Evolutionary conservation across 2,113 vertebrate genomes (phyloP).

Genomic region (Tonatia bakeri): DNA sequence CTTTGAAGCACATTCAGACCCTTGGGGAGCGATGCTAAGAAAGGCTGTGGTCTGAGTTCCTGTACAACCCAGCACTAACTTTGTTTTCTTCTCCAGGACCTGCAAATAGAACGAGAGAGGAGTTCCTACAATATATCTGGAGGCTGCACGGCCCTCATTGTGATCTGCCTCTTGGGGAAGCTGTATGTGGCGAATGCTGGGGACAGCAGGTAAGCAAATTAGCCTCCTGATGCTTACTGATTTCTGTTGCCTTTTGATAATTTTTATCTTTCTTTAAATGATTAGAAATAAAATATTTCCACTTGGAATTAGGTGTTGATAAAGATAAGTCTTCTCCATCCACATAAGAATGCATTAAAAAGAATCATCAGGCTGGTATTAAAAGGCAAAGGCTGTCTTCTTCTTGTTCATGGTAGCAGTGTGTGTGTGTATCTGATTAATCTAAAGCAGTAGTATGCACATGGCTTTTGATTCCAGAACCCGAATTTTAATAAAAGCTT

Average conservation of each 20-base stretch:
- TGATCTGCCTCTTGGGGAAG: slow-evolving; percentile 92
- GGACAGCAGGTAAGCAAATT: slow-evolving; percentile 91
- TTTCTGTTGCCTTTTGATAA: not conserved
- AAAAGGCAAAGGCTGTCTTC: not conserved
- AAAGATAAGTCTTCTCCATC: not conserved
- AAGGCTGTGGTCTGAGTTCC: not conserved
- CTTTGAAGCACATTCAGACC: not conserved
- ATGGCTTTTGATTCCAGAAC: not conserved
- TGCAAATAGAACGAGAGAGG: slow-evolving; percentile 93
- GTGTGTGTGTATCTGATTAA: not conserved
- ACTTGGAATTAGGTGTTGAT: not conserved
- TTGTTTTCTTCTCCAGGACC: slow-evolving; percentile 83
- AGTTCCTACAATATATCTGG: slow-evolving; percentile 89
- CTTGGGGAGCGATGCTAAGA: not conserved
- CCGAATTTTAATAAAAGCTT: not conserved
- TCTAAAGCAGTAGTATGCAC: not conserved
- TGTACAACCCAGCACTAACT: not conserved
- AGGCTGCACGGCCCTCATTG: slow-evolving; percentile 93
- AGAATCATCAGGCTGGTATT: not conserved
- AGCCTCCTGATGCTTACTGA: not conserved
- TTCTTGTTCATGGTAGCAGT: not conserved
- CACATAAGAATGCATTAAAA: not conserved
- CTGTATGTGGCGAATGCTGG: slow-evolving; percentile 96
- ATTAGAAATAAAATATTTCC: not conserved
- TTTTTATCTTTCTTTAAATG: not conserved